Evolutionary conservation across 2,797 vertebrate species (phyloP), one percentile per base, ranked within the genome.

Genomic region (Sebastes cheni): DNA sequence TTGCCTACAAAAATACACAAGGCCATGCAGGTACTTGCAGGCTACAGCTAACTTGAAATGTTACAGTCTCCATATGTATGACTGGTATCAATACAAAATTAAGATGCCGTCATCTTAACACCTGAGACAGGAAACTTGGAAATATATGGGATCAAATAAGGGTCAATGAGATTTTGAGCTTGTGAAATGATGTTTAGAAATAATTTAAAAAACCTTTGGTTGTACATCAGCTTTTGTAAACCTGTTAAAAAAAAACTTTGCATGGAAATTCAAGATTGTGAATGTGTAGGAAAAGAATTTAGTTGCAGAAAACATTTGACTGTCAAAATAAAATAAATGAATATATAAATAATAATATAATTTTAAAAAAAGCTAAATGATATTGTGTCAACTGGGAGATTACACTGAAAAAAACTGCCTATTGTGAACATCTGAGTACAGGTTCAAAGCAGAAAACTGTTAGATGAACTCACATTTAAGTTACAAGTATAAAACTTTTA

Each of bases 1-100:
- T 80, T 77, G 75, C 84, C 79, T 80, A 70, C 70, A 71, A 72
- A 91, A 76, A 86, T 56, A 88, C 76, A 89, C 62, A 58, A 71
- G 75, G 70, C 77, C 46, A 62, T 84, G 80, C 75, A 71, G 76
- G 80, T 90, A 76, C 83, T 82, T 88, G 81, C 69, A 78, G 81
- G 77, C 59, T 77, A 83, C 67, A 75, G 72, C 64, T 77, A 46
- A 76, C 50, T 62, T 74, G 55, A 89, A 85, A 78, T 54, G 59
- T 78, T 80, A 60, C 62, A 70, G n/a, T 81, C 34, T 72, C 79
- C 65, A 30, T 62, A 6, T 29, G 60, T 69, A 83, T 65, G 61
- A 22, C 80, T 84, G 80, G 46, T 73, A 61, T 75, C 16, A 36
- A 23, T 50, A 65, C 29, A 67, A 79, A 71, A 71, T 13, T 6